A percentile compares a stretch with the other conserved stretches of the same genome.
Evolutionary conservation across 2,888 invertebrate species (phyloP).

Genomic region (Chrysina gloriosa): DNA sequence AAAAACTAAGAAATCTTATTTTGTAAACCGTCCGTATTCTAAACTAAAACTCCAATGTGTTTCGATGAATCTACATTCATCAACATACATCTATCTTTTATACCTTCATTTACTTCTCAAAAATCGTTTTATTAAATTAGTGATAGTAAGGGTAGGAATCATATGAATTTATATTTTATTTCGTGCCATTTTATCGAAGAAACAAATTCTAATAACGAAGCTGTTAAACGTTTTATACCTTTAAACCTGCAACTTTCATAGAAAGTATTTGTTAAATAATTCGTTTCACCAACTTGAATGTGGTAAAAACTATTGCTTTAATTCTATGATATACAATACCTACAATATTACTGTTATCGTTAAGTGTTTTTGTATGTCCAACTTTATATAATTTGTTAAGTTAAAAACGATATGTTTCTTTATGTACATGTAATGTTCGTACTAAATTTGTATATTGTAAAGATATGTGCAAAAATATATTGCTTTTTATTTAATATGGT

Average conservation of each 20-base stretch:
- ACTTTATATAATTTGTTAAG: constrained; percentile 44
- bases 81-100: neutral
- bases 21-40: constrained; percentile 32
- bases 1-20: constrained; percentile 18
- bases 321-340: constrained; percentile 39
- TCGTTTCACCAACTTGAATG: constrained; percentile 39
- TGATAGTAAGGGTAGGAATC: neutral
- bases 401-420: constrained; percentile 40
- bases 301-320: constrained; percentile 48
- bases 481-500: constrained; percentile 41
- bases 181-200: neutral
- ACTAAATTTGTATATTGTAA: constrained; percentile 50
- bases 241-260: constrained; percentile 36
- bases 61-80: neutral
- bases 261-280: constrained; percentile 44
- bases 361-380: constrained; percentile 49
- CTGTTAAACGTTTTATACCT: constrained; percentile 2
- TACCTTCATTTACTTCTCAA: neutral
- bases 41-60: constrained; percentile 4
- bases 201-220: neutral
- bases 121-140: neutral
- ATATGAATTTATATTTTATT: neutral
- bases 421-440: constrained; percentile 38
- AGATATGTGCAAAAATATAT: constrained; percentile 46
- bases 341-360: constrained; percentile 43